phyloP scores from a whole-genome alignment of 2,797 vertebrate genomes.

The Thamnophis elegans region DNA sequence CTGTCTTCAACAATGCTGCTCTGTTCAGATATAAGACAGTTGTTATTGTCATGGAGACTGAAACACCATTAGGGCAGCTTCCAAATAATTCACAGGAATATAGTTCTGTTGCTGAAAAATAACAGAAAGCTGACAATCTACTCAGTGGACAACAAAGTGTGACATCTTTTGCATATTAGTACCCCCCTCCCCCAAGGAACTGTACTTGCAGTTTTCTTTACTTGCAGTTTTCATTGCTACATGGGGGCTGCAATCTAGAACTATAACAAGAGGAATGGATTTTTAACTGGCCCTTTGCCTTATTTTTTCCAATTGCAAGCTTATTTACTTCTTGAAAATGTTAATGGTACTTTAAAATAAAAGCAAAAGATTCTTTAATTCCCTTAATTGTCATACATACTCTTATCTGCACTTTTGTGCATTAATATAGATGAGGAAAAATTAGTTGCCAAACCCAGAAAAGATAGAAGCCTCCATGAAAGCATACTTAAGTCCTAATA shows the following conservation, averaged over 20 bases:
- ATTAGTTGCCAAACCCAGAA: conserved; percentile 58
- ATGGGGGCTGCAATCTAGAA: conserved; percentile 6
- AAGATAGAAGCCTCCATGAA: conserved; percentile 62
- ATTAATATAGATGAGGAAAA: not conserved
- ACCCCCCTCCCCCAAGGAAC: not conserved
- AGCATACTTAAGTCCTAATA: conserved; percentile 48
- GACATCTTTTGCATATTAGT: not conserved
- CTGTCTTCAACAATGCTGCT: not conserved
- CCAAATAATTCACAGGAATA: not conserved
- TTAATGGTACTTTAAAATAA: conserved; percentile 37
- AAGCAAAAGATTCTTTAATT: conserved; percentile 44
- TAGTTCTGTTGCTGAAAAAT: not conserved
- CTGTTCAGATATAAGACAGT: not conserved
- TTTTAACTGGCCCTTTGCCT: not conserved
- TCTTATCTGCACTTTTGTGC: conserved; percentile 35
- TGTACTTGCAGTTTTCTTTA: conserved; percentile 12
- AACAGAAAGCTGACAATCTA: not conserved
- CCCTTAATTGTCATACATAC: conserved; percentile 64
- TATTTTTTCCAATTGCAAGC: not conserved
- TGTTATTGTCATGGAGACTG: not conserved
- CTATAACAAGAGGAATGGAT: conserved; percentile 9
- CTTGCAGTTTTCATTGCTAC: conserved; percentile 16
- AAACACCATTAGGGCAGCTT: not conserved
- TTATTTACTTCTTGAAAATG: conserved; percentile 25
- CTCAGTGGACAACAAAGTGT: not conserved